phyloP scores from a whole-genome alignment of 2,888 invertebrate species.

The Dryadula phaetusa region DNA sequence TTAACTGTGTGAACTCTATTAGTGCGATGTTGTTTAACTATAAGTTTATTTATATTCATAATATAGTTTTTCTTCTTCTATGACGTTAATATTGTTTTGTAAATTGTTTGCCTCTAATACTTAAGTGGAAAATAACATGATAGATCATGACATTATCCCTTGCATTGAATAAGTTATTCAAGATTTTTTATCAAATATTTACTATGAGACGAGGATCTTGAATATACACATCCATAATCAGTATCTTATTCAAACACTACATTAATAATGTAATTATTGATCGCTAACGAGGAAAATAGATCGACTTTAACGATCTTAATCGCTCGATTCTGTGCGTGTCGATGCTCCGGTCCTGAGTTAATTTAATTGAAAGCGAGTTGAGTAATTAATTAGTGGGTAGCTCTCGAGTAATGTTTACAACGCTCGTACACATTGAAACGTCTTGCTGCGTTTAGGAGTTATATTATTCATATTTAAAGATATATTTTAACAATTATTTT shows the following conservation, averaged over 20 bases:
- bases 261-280: constrained; percentile 71
- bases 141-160: neutral
- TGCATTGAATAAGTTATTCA: neutral
- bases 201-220: neutral
- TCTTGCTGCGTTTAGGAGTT: constrained; percentile 19
- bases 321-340: constrained; percentile 77
- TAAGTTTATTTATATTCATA: too few relatives aligned
- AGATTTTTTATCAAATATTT: neutral
- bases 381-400: constrained; percentile 83
- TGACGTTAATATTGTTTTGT: too few relatives aligned
- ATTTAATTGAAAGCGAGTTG: constrained; percentile 82
- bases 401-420: constrained; percentile 77
- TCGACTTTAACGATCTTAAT: constrained; percentile 78
- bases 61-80: too few relatives aligned
- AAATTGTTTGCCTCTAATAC: too few relatives aligned
- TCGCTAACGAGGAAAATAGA: constrained; percentile 54
- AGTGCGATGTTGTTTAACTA: too few relatives aligned
- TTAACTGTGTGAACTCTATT: too few relatives aligned
- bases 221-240: constrained; percentile 4
- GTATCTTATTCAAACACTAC: constrained; percentile 33
- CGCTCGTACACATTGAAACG: constrained; percentile 60
- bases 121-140: neutral
- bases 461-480: constrained; percentile 16
- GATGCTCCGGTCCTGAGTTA: constrained; percentile 77
- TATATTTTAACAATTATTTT: neutral